phyloP scores from a whole-genome alignment of 2,888 invertebrate species.

The Gryllus longicercus region DNA sequence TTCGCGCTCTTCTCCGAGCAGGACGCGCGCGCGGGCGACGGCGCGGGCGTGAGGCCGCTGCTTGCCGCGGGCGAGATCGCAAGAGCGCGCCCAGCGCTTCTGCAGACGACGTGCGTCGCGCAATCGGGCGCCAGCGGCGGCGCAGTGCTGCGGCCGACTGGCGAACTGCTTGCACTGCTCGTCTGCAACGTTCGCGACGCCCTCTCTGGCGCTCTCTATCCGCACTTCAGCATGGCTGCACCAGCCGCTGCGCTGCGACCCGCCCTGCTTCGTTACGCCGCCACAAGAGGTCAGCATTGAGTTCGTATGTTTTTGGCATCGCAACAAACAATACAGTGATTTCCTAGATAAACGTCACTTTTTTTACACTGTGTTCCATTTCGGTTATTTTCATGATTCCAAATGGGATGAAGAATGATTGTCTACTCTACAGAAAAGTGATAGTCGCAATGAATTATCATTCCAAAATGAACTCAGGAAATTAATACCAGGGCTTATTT shows the following conservation, averaged over 20 bases:
- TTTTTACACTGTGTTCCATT: too few relatives aligned
- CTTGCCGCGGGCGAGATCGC: conserved; percentile 57
- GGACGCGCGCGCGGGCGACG: conserved; percentile 41
- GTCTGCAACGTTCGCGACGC: conserved; percentile 57
- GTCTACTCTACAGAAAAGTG: too few relatives aligned
- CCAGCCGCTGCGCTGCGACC: conserved; percentile 51
- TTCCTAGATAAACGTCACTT: too few relatives aligned
- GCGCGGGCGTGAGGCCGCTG: conserved; percentile 49
- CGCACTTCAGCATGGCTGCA: conserved; percentile 60
- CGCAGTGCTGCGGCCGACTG: conserved; percentile 53
- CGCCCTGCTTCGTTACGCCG: conserved; percentile 49
- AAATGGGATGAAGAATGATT: too few relatives aligned
- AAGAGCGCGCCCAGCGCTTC: conserved; percentile 53
- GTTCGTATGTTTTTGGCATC: too few relatives aligned
- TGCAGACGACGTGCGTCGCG: conserved; percentile 62
- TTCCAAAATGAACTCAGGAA: too few relatives aligned
- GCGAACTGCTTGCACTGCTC: conserved; percentile 49
- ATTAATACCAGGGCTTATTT: too few relatives aligned
- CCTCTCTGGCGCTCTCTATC: conserved; percentile 52
- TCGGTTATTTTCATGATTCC: too few relatives aligned
- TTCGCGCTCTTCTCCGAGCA: conserved; percentile 57
- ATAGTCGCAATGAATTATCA: too few relatives aligned
- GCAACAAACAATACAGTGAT: too few relatives aligned
- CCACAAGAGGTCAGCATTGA: conserved; percentile 49
- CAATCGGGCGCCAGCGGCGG: conserved; percentile 64